Base-by-base conservation (phyloP, 2,888 invertebrate species). In the Chrysolina haemoptera region DNA sequence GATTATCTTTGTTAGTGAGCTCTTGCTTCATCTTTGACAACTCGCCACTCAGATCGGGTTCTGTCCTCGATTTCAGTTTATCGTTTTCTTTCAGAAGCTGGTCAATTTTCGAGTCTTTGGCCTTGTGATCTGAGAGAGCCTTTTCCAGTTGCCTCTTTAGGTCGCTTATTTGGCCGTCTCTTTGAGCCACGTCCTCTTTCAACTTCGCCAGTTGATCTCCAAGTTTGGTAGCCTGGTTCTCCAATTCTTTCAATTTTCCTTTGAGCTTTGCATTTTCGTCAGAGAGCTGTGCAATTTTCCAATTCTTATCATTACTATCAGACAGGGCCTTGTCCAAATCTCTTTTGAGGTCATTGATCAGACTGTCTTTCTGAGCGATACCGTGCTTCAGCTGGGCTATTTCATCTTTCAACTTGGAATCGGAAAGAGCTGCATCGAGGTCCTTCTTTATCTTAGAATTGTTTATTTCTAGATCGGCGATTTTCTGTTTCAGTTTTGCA, bases 391-490 rank as follows among this genome's bases (percentile, higher is more conserved):
- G 22, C 11, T 71, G 68, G 1, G n/a, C 70, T 8, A 76, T 64
- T 46, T 75, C 73, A 12, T 76, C 66, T 63, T 68, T 46, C 50
- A 55, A 11, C 20, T 78, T 77, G 2, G 46, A 9, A 16, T 78
- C 77, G n/a, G 18, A 65, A 46, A 76, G 27, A 3, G 78, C 78
- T 10, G 62, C 55, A 11, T 80, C 79, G 20, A 81, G 68, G 20
- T 81, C 79, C 35, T 77, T 77, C 62, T 79, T 82, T 8, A 82
- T 66, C 65, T 80, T 80, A 10, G 69, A 62, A 59, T 76, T 78
- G 62, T 80, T 78, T 18, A 75, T 77, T 72, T 74, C 73, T 62
- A 55, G 11, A 27, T 75, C 43, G 0, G 69, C 68, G 16, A 68
- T 22, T 65, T 46, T 48, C 64, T 76, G 63, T 53, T 74, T 74